Percentiles rank a stretch among this genome's conserved stretches.
These are phyloP conservation scores for Marmota monax DNA, from an alignment of 2,113 vertebrate species.

Conservation along the genomic window DNA sequence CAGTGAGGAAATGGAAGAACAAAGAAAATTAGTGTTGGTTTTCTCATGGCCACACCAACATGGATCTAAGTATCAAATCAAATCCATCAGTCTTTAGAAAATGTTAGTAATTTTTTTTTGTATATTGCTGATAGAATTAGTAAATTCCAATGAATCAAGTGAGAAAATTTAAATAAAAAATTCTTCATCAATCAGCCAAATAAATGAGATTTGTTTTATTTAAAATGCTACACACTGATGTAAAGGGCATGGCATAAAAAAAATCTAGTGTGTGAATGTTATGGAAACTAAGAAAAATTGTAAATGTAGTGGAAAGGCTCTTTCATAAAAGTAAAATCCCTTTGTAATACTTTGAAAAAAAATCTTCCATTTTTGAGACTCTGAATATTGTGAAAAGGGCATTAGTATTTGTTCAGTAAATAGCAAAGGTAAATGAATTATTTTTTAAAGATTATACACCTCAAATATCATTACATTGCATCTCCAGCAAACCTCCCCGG, in stretches of 20 bases:
- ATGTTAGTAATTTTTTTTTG: neutral
- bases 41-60: neutral
- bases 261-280: neutral
- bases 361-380: neutral
- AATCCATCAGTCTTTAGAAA: neutral
- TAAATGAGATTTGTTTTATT: slow-evolving; percentile 10
- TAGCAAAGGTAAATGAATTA: neutral
- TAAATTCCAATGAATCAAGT: neutral
- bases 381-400: neutral
- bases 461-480: neutral
- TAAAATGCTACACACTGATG: neutral
- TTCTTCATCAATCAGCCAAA: neutral
- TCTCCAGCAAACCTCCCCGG: neutral
- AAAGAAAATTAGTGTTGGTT: neutral
- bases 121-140: neutral
- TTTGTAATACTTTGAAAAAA: slow-evolving; percentile 41
- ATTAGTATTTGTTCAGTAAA: slow-evolving; percentile 37
- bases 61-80: neutral
- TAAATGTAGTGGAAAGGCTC: slow-evolving; percentile 12
- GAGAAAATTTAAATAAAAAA: slow-evolving; percentile 40
- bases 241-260: neutral
- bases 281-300: neutral
- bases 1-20: neutral
- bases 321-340: slow-evolving; percentile 27
- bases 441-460: neutral